Evolutionary conservation across 2,888 invertebrate genomes (phyloP).

Genomic region (Crioceris asparagi): DNA sequence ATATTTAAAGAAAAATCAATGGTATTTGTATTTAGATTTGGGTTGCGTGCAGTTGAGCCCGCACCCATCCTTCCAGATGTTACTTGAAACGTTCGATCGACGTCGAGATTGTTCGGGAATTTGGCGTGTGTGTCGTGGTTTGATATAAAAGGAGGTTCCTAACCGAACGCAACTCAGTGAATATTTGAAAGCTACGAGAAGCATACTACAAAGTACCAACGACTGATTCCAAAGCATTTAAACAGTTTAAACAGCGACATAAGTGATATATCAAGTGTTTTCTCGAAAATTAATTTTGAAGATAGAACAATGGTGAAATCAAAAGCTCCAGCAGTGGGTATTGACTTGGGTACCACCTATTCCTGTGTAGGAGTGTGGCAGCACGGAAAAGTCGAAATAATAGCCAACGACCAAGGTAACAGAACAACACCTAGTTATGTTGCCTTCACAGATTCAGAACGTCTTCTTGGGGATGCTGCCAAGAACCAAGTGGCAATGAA

Average conservation of each 20-base stretch:
- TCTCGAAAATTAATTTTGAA: no score
- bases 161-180: no score
- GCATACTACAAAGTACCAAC: constrained; percentile 17
- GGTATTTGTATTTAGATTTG: no score
- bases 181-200: no score
- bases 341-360: constrained; percentile 80
- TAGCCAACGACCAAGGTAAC: constrained; percentile 78
- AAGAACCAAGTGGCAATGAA: constrained; percentile 64
- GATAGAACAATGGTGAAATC: constrained; percentile 24
- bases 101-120: no score
- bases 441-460: constrained; percentile 59
- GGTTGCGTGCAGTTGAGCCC: no score
- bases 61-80: no score
- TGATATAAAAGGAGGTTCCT: no score
- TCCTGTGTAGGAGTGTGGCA: constrained; percentile 77
- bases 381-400: constrained; percentile 74
- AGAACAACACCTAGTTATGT: constrained; percentile 74
- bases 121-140: no score
- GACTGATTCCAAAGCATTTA: background rate
- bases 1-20: no score
- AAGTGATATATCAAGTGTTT: no score
- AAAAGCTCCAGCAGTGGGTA: constrained; percentile 57
- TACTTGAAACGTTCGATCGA: no score
- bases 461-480: constrained; percentile 58
- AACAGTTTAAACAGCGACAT: background rate